These are phyloP conservation scores for Ichneumoninae sp. DNA, from an alignment of 2,888 invertebrate species.

Conservation along the genomic window DNA sequence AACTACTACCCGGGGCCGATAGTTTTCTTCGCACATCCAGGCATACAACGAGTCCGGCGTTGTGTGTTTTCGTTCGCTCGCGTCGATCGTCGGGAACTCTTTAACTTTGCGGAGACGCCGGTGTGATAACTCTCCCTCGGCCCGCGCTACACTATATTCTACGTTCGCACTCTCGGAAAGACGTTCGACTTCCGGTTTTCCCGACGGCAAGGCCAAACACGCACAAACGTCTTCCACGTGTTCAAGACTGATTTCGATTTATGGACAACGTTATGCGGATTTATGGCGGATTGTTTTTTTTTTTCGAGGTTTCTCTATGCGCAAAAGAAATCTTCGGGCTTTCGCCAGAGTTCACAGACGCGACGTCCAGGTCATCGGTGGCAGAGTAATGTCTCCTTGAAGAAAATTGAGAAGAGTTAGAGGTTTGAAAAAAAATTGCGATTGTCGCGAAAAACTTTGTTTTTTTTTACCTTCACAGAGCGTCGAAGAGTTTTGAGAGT, in stretches of 20 bases:
- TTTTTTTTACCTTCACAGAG: slow-evolving; percentile 64
- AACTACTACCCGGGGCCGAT: not conserved
- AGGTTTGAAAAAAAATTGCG: not conserved
- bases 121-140: not conserved
- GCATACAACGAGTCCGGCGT: not conserved
- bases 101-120: not conserved
- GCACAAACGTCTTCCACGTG: slow-evolving; percentile 35
- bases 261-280: not conserved
- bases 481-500: slow-evolving; percentile 67
- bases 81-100: not conserved
- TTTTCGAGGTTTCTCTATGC: not conserved
- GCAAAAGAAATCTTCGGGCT: not conserved
- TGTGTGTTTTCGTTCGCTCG: slow-evolving; percentile 12
- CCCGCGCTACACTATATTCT: not conserved
- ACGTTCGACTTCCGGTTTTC: slow-evolving; percentile 39
- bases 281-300: not conserved
- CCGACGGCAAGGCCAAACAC: slow-evolving; percentile 19
- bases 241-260: slow-evolving; percentile 30
- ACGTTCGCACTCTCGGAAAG: not conserved
- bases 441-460: not conserved
- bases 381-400: slow-evolving; percentile 40
- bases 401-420: not conserved
- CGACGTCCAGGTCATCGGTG: slow-evolving; percentile 23
- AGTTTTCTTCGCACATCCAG: slow-evolving; percentile 11
- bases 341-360: not conserved